Conservation (phyloP, 2,797 vertebrate genomes). For the Champsocephalus gunnari region DNA sequence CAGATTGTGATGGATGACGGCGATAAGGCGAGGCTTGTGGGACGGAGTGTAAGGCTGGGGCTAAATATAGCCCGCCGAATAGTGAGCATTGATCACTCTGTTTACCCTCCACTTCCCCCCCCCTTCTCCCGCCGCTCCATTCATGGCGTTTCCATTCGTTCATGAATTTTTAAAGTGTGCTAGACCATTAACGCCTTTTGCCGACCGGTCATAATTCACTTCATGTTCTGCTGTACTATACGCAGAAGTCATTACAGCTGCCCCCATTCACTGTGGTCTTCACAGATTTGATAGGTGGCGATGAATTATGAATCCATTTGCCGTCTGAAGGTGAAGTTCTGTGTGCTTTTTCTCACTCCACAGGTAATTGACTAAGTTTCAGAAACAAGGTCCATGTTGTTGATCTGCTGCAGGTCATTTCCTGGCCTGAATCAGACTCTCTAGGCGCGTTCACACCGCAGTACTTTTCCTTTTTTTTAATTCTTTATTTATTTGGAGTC, state of each 20-base stretch:
- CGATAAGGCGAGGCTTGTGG: conserved; percentile 49
- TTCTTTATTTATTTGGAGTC: no score
- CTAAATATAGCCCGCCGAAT: conserved; percentile 55
- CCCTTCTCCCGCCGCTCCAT: background rate
- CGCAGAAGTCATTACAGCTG: conserved; percentile 39
- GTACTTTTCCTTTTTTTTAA: no score
- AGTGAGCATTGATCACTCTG: conserved; percentile 49
- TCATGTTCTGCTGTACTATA: conserved; percentile 20
- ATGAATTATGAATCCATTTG: conserved; percentile 74
- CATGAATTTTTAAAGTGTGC: conserved; percentile 67
- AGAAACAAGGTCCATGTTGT: conserved; percentile 49
- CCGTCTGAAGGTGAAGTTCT: conserved; percentile 22
- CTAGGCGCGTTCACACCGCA: no score
- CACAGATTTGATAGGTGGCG: conserved; percentile 37
- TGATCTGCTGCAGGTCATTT: conserved; percentile 57
- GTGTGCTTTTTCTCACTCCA: conserved; percentile 38
- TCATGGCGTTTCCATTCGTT: conserved; percentile 58
- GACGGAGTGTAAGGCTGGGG: conserved; percentile 15
- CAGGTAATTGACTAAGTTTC: conserved; percentile 52
- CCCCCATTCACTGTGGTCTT: conserved; percentile 47
- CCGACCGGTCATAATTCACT: conserved; percentile 45
- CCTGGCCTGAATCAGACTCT: conserved; percentile 45
- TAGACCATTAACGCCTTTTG: conserved; percentile 45
- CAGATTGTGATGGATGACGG: conserved; percentile 72
- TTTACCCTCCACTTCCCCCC: conserved; percentile 36